phyloP scores from a whole-genome alignment of 1,140 invertebrate genomes.

The Musca domestica region DNA sequence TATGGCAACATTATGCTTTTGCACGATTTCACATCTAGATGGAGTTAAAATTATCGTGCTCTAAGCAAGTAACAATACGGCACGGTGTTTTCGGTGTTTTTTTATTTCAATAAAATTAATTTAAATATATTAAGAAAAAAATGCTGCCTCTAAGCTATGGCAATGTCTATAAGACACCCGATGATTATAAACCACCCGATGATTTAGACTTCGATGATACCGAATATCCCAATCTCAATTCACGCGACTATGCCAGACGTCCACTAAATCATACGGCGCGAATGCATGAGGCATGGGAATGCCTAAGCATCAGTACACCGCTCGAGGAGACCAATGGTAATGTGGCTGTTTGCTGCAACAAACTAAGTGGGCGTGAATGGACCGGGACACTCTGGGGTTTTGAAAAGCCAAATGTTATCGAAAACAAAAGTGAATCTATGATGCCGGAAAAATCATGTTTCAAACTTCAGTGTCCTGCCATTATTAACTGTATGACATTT shows the following conservation, averaged over 20 bases:
- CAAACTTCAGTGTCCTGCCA: slow-evolving; percentile 23
- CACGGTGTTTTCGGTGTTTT: no score
- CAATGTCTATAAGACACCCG: slow-evolving; percentile 24
- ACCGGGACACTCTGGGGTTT: slow-evolving; percentile 24
- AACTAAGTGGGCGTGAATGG: slow-evolving; percentile 27
- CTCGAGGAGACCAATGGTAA: neutral
- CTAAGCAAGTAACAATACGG: no score
- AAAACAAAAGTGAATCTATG: neutral
- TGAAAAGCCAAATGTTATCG: neutral
- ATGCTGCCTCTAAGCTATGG: slow-evolving; percentile 24
- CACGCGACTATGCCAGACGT: slow-evolving; percentile 27
- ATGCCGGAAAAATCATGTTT: neutral
- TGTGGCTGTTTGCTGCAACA: slow-evolving; percentile 20
- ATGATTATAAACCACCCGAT: slow-evolving; percentile 24
- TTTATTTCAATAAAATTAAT: no score
- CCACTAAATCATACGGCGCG: slow-evolving; percentile 25
- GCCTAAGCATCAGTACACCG: slow-evolving; percentile 1
- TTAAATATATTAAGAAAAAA: no score
- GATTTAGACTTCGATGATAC: slow-evolving; percentile 19
- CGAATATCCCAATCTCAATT: slow-evolving; percentile 30
- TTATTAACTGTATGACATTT: slow-evolving; percentile 24
- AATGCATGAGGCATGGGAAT: slow-evolving; percentile 28
- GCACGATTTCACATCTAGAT: no score
- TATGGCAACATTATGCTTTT: no score
- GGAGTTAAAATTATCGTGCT: no score